Conservation (phyloP, 2,888 invertebrate species). For the Mesochorus sp. region DNA sequence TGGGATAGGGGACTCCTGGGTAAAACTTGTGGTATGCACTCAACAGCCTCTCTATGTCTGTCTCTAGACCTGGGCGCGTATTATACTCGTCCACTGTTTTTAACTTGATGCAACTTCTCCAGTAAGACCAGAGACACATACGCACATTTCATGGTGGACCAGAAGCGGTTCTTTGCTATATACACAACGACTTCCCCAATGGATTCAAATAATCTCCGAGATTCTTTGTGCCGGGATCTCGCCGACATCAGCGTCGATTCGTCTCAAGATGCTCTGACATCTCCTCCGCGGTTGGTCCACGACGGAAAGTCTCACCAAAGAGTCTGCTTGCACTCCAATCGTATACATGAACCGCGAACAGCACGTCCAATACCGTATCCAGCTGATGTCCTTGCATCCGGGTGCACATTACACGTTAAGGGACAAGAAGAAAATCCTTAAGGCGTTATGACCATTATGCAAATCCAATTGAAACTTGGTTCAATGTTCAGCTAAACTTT, state of each 20-base stretch:
- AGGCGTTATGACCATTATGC: constrained; percentile 3
- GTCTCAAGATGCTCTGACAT: constrained; percentile 61
- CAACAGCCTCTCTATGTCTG: background rate
- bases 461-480: no score
- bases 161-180: constrained; percentile 8
- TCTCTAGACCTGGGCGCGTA: background rate
- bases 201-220: constrained; percentile 65
- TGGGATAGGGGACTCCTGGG: constrained; percentile 40
- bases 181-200: constrained; percentile 42
- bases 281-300: constrained; percentile 50
- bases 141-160: constrained; percentile 46
- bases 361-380: constrained; percentile 45
- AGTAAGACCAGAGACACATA: constrained; percentile 41
- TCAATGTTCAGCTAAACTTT: background rate
- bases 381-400: constrained; percentile 46
- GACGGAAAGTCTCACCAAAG: constrained; percentile 34
- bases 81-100: constrained; percentile 24
- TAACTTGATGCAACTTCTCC: background rate
- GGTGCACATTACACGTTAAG: constrained; percentile 18
- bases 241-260: constrained; percentile 66
- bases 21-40: constrained; percentile 23
- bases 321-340: background rate
- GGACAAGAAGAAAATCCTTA: constrained; percentile 15
- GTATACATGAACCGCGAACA: constrained; percentile 19
- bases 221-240: constrained; percentile 61